These are phyloP conservation scores for Esox niger DNA, from an alignment of 2,113 vertebrate genomes.

Conservation along the genomic window DNA sequence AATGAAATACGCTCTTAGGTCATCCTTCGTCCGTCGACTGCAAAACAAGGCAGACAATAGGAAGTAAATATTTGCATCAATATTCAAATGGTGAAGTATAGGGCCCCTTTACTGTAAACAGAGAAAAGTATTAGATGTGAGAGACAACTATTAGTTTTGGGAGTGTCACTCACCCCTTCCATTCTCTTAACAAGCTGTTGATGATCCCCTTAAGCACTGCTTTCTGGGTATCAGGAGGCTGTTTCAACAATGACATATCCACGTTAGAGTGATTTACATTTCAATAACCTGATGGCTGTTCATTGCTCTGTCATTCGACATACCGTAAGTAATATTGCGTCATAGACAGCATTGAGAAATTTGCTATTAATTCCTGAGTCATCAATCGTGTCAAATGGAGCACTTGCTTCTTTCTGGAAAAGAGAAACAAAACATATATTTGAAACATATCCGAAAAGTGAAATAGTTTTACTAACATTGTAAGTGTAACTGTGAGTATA, in stretches of 20 bases:
- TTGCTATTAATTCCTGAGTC: conserved; percentile 87
- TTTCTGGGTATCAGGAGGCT: conserved; percentile 97
- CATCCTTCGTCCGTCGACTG: conserved; percentile 91
- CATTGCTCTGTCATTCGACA: conserved; percentile 43
- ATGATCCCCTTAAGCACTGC: conserved; percentile 92
- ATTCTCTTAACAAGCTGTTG: conserved; percentile 91
- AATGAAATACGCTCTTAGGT: conserved; percentile 92
- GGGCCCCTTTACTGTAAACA: not conserved
- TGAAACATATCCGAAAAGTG: too few species aligned
- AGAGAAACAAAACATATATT: not conserved
- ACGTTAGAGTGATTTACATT: not conserved
- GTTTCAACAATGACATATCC: not conserved
- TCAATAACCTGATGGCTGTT: not conserved
- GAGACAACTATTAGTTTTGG: not conserved
- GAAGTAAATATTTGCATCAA: not conserved
- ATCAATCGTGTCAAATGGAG: conserved; percentile 83
- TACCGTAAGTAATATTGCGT: conserved; percentile 86
- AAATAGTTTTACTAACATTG: too few species aligned
- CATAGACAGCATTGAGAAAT: conserved; percentile 88
- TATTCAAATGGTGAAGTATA: not conserved
- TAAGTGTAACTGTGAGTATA: too few species aligned
- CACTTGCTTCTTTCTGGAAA: conserved; percentile 80
- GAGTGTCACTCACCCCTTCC: conserved; percentile 85
- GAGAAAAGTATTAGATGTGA: not conserved
- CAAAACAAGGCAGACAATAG: conserved; percentile 29